Evolutionary conservation across 2,797 vertebrate species (phyloP), one percentile per base, ranked within the genome.

Genomic region (Notolabrus celidotus): DNA sequence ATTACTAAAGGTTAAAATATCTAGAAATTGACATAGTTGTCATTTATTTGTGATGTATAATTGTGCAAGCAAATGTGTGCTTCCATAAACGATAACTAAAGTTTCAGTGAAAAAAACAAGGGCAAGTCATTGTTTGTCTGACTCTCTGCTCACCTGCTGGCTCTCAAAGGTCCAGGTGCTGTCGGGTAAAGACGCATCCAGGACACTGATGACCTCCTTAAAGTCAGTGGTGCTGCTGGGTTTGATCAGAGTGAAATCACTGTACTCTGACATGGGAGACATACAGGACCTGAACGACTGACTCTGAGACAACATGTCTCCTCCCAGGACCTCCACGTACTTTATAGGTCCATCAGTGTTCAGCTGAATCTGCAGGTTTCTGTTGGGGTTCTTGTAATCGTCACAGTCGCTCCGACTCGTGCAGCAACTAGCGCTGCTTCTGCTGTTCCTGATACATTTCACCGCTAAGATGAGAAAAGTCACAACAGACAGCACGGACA

Each of bases 271-370:
- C 89, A 92, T 88, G 20, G 91, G 91, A 80, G 89, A 91, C 71
- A 93, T 81, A 63, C 89, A 93, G 11, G 92, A 93, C 60, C 92
- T 89, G 84, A 92, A 93, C 17, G 92, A 93, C 79, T 92, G 92
- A 84, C 90, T 91, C 84, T 91, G 90, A 86, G 88, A 90, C 84
- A 91, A 38, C 88, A 90, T 84, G 83, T 91, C 90, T 78, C 87
- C 90, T 77, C 92, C 92, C 84, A 93, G 86, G 57, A 93, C 91
- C 83, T 92, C 91, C 80, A 92, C 88, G 83, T 92, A 92, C 79
- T 92, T 91, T 84, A 92, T 92, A 17, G 89, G 90, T 36, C 90
- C 91, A 33, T 92, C 91, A 68, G 84, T 84, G 80, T 93, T 92
- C 62, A 93, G 91, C 74, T 93, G 91, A 66, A 93, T 86, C 65